Base-by-base conservation (phyloP, 2,113 vertebrate genomes). In the Ictalurus punctatus region DNA sequence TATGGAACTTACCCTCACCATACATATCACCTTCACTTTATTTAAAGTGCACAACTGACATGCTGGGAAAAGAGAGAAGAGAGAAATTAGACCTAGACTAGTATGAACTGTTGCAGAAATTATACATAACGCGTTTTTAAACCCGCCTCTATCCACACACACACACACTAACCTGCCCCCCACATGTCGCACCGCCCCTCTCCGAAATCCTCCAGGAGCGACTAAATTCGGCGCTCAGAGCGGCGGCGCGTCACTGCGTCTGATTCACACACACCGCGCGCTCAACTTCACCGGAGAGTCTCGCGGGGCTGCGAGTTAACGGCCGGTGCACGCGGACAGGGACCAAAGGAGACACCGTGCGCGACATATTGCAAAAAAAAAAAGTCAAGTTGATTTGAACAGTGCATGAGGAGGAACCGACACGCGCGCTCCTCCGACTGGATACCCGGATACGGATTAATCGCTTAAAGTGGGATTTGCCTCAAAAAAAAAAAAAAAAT, bases 381-480 rank as follows among this genome's bases (percentile, higher is more conserved):
- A 37, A 21, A 6, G 8, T 27, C 34, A 58, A 63, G 6, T 10
- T 54, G 54, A n/a, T 10, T 34, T 86, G 44, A 58, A 37, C 40
- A 25, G 14, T 78, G 59, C 9, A 83, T 84, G 71, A 71, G 44
- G 83, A 79, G 83, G 37, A 9, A 40, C 69, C 52, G 54, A 61
- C 71, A 21, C 69, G 69, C 85, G 85, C 85, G 71, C 85, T 76
- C 71, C 61, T 83, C 56, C 30, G 81, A 25, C 81, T 90, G 93
- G 94, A 94, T 94, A 93, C 92, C 90, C 90, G 91, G 85, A 93
- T 91, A 95, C 95, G 95, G 96, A 96, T 95, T 96, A 95, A 65
- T 16, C 89, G n/a, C 85, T 56, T 34, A 19, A 25, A 83, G 30
- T 25, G 56, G 56, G 56, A 82, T 82, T 34, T 58, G 79, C 52